A percentile compares a stretch with the other conserved stretches of the same genome.
phyloP scores from a whole-genome alignment of 1,140 invertebrate genomes.

The Megalonaias nervosa region DNA sequence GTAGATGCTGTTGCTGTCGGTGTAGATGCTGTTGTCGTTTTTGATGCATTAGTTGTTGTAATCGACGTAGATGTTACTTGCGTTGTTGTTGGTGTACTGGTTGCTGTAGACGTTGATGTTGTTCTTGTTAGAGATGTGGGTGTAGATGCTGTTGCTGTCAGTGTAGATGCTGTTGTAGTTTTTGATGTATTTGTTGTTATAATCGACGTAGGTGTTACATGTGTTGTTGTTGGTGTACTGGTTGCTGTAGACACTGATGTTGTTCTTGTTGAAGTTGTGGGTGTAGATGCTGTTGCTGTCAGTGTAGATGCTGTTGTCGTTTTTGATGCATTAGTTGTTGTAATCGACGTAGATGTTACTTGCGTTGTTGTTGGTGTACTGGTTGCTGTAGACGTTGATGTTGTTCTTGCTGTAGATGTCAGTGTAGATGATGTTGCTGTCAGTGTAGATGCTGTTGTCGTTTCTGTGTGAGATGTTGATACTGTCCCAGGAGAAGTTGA shows the following conservation, averaged over 20 bases:
- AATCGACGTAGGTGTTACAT: background rate
- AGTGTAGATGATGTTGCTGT: constrained; percentile 1
- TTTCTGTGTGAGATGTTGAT: background rate
- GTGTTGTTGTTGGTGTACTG: too few relatives aligned
- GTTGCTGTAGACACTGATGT: background rate
- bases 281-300: background rate
- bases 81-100: too few relatives aligned
- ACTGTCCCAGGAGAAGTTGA: background rate
- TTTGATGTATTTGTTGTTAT: background rate
- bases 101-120: background rate
- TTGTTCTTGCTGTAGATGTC: constrained; percentile 4
- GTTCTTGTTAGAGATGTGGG: constrained; percentile 2
- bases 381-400: background rate
- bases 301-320: constrained; percentile 3
- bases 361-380: too few relatives aligned
- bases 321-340: background rate
- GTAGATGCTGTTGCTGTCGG: background rate
- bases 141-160: constrained; percentile 1
- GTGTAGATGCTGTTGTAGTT: constrained; percentile 1
- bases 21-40: constrained; percentile 1
- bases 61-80: background rate
- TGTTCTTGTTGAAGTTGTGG: background rate
- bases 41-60: background rate
- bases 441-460: background rate
- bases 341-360: background rate